These are phyloP conservation scores for Notodonta ziczac DNA, from an alignment of 2,888 invertebrate species.

Conservation along the genomic window DNA sequence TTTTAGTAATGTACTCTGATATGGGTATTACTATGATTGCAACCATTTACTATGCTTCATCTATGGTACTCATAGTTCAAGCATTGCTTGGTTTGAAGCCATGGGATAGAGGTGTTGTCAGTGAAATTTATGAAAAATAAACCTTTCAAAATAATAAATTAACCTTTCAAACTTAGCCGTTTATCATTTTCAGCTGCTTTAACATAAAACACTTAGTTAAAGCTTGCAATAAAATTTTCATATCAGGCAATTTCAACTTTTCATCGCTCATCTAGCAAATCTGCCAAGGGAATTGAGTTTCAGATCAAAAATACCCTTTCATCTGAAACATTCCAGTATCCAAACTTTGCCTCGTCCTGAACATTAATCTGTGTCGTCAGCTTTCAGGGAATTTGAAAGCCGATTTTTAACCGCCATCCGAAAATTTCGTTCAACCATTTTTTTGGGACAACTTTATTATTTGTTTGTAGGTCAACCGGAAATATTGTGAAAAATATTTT, in stretches of 20 bases:
- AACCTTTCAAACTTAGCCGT: no score
- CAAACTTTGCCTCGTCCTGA: conserved; percentile 19
- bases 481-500: conserved; percentile 17
- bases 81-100: no score
- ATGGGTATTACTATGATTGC: no score
- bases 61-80: no score
- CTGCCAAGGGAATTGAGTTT: neutral
- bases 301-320: conserved; percentile 16
- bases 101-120: no score
- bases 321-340: conserved; percentile 16
- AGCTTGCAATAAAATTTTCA: no score
- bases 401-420: conserved; percentile 10
- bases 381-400: conserved; percentile 1
- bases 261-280: neutral
- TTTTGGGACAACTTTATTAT: neutral
- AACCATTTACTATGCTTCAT: no score
- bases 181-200: no score
- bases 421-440: conserved; percentile 5
- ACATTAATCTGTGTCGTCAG: conserved; percentile 23
- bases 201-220: no score
- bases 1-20: no score
- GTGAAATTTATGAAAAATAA: no score
- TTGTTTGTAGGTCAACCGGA: conserved; percentile 13
- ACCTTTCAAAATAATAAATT: no score
- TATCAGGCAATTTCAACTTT: neutral